phyloP scores from a whole-genome alignment of 64 coral and sea anemone genomes.

The Actinia tenebrosa region DNA sequence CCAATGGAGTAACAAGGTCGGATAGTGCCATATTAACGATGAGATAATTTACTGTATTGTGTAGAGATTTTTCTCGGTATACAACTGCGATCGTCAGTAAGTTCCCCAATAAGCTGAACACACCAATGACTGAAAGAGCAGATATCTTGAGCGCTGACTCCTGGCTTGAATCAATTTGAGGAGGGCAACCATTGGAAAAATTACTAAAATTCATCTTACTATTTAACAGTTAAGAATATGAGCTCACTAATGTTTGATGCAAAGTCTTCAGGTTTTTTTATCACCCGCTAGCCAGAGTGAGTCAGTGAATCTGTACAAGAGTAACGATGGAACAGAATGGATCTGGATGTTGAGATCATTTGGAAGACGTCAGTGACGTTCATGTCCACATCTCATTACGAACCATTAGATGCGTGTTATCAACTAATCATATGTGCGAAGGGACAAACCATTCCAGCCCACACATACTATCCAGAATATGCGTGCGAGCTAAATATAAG shows the following conservation, averaged over 20 bases:
- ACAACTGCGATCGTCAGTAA: constrained; percentile 16
- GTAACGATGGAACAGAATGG: neutral
- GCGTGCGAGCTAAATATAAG: no score
- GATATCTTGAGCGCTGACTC: neutral
- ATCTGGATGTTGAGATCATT: neutral
- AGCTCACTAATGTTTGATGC: neutral
- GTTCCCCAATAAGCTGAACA: constrained; percentile 28
- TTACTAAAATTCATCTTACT: neutral
- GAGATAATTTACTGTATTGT: constrained; percentile 31
- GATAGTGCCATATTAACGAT: constrained; percentile 47
- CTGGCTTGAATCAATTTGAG: neutral
- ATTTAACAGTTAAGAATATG: neutral
- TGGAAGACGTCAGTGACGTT: neutral
- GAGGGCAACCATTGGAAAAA: neutral
- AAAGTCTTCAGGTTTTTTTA: neutral
- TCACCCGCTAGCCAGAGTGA: neutral
- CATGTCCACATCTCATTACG: neutral
- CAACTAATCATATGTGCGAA: neutral
- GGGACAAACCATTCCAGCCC: neutral
- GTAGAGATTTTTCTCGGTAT: neutral
- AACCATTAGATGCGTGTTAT: neutral
- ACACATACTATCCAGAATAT: neutral
- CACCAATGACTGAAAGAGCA: neutral
- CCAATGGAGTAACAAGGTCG: constrained; percentile 12
- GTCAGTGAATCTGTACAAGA: neutral